These are phyloP conservation scores for Sitta carolinensis DNA, from an alignment of 2,797 vertebrate species.

Conservation along the genomic window DNA sequence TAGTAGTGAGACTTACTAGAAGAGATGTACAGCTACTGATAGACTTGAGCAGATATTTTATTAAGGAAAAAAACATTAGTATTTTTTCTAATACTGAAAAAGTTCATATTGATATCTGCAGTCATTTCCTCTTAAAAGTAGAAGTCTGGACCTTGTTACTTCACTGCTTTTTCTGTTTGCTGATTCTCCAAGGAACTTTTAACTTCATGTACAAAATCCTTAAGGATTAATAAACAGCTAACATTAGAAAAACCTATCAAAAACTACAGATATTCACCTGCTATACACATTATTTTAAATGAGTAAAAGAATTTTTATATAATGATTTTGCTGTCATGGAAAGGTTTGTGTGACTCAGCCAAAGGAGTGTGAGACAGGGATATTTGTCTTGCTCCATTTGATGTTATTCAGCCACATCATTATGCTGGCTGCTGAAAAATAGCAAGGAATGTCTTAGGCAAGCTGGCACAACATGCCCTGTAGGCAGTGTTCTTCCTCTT, in stretches of 20 bases:
- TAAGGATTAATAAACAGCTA: background rate
- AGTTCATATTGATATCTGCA: background rate
- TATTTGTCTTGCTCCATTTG: conserved; percentile 61
- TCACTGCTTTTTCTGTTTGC: background rate
- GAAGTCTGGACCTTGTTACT: background rate
- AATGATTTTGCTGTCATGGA: background rate
- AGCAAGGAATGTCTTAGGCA: conserved; percentile 49
- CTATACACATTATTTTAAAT: background rate
- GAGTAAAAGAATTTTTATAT: background rate
- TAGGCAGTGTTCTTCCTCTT: conserved; percentile 44
- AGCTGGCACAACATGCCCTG: conserved; percentile 29
- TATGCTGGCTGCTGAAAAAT: conserved; percentile 47
- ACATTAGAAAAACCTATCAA: background rate
- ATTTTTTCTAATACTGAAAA: background rate
- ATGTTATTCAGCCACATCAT: conserved; percentile 58
- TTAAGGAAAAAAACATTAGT: background rate
- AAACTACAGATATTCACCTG: background rate
- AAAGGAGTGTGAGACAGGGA: background rate
- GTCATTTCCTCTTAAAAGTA: background rate
- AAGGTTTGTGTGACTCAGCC: conserved; percentile 50
- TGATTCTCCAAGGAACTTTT: background rate
- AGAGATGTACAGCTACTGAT: background rate
- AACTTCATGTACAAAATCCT: background rate
- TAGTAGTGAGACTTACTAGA: background rate
- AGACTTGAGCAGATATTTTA: background rate